Evolutionary conservation across 2,888 invertebrate genomes (phyloP).

Genomic region (Caenorhabditis angaria): DNA sequence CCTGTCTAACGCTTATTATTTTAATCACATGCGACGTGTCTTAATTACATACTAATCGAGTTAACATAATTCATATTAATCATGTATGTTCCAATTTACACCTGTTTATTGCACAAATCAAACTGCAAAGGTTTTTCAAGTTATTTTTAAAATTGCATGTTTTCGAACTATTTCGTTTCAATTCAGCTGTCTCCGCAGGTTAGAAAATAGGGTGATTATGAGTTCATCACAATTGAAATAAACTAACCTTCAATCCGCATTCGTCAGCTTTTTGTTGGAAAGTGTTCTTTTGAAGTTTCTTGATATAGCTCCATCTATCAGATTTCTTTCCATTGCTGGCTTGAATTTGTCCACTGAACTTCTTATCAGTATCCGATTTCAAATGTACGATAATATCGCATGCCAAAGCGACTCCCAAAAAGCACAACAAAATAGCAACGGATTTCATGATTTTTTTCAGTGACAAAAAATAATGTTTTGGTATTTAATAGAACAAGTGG

Average conservation of each 20-base stretch:
- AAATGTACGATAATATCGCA: conserved; percentile 71
- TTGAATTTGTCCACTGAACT: conserved; percentile 66
- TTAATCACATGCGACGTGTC: too few species aligned
- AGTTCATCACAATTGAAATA: neutral
- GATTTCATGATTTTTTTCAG: neutral
- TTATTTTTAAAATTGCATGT: conserved; percentile 7
- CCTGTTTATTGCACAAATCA: too few species aligned
- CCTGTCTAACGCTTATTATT: too few species aligned
- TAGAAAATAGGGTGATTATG: too few species aligned
- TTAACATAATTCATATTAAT: too few species aligned
- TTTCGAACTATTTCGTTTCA: too few species aligned
- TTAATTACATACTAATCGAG: too few species aligned
- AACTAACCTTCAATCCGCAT: conserved; percentile 57
- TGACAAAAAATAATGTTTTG: neutral
- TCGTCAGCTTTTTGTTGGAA: conserved; percentile 70
- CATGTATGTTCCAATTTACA: too few species aligned
- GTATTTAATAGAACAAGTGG: neutral
- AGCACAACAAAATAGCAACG: neutral
- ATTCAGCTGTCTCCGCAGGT: too few species aligned
- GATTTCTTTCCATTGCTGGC: conserved; percentile 69
- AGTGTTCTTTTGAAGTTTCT: conserved; percentile 63
- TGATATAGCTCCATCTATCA: conserved; percentile 67
- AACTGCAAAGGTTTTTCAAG: too few species aligned
- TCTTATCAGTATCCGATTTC: conserved; percentile 67
- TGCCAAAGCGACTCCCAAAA: conserved; percentile 49